Base-by-base conservation (phyloP, 2,888 invertebrate species). In the Auanema freiburgensis region DNA sequence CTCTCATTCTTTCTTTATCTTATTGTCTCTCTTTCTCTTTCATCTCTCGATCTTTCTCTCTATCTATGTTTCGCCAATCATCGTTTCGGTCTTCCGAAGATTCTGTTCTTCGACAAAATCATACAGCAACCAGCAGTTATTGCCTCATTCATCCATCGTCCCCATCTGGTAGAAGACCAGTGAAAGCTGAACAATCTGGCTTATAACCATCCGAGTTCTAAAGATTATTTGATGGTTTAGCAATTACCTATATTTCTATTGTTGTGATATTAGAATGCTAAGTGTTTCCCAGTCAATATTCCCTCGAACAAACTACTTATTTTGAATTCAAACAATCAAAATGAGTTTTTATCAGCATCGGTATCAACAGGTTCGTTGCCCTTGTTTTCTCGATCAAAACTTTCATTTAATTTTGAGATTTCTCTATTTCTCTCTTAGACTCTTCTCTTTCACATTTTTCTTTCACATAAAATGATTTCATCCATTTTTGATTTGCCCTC, bases 1-100 rank as follows among this genome's bases (percentile, higher is more conserved):
- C 56, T 56, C 56, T 56, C 21, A 18, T 14, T 56, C 56, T 40
- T 21, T 56, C 56, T 56, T 11, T 56, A 18, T 56, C 56, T 56
- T 43, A 18, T 2, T 43, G 42, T 42, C 41, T 56, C 56, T 56
- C 5, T 56, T 43, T 56, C 56, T 55, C 55, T 42, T 18, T 53
- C 53, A 24, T 23, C 53, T 53, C 53, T 53, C 23, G n/a, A 24
- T 53, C 53, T 53, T 33, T 53, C 23, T 53, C 53, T 53, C 53
- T 53, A 24, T 25, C 23, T 53, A 24, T 53, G 25, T 23, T 33
- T 53, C 11, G 14, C 24, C 33, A 12, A 12, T 33, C 16, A 23
- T 53, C 16, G 46, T 46, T 21, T 21, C 46, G 16, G 16, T 16
- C 46, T 21, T 46, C 21, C 46, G 16, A 16, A 21, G 16, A 18